Conservation (phyloP, 2,797 vertebrate species). For the Paguma larvata region DNA sequence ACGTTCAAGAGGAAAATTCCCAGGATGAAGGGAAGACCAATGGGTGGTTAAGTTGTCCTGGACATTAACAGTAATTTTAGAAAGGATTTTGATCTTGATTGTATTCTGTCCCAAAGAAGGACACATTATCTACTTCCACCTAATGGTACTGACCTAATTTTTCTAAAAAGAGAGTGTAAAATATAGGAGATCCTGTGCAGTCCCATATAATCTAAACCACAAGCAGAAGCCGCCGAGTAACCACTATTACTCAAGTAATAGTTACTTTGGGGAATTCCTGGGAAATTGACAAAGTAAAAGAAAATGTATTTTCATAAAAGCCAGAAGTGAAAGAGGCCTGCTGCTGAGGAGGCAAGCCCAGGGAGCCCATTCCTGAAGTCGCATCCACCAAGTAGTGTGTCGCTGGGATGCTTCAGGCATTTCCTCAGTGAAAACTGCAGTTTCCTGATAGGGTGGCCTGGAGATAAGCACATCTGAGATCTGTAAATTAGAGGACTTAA, state of each 20-base stretch:
- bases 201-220: background rate
- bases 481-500: background rate
- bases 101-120: constrained; percentile 2
- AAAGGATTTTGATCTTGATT: background rate
- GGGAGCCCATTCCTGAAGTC: background rate
- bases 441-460: background rate
- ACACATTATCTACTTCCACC: background rate
- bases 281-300: background rate
- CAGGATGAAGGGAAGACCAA: background rate
- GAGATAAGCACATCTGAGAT: background rate
- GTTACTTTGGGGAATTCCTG: background rate
- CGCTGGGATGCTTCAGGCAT: background rate
- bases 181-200: background rate
- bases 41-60: background rate
- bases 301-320: background rate
- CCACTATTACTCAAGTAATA: background rate
- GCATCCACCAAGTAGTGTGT: background rate
- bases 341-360: background rate
- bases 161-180: background rate
- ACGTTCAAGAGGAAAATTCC: background rate
- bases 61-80: background rate
- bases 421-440: background rate
- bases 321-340: background rate
- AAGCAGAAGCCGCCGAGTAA: background rate
- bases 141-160: background rate